These are phyloP conservation scores for Drosophila dives DNA, from an alignment of 2,888 invertebrate genomes.

Conservation along the genomic window DNA sequence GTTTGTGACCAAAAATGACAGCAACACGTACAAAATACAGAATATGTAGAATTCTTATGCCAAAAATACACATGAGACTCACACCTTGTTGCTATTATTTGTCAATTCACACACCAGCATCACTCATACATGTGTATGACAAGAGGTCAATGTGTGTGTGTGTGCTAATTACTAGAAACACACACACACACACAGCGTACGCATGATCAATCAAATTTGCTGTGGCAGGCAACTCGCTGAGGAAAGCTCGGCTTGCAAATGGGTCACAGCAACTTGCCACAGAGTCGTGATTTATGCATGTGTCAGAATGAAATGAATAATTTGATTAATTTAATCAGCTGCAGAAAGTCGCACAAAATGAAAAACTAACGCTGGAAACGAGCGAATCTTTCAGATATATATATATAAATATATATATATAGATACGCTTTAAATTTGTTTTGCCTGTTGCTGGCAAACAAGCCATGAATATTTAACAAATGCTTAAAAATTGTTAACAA, in stretches of 20 bases:
- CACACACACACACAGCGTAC: neutral
- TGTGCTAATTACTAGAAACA: conserved; percentile 58
- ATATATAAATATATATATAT: neutral
- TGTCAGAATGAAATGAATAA: conserved; percentile 55
- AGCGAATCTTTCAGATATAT: neutral
- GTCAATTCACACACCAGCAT: conserved; percentile 54
- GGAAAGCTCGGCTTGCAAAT: conserved; percentile 21
- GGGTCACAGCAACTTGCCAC: conserved; percentile 42
- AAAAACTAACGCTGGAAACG: conserved; percentile 14
- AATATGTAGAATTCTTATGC: neutral
- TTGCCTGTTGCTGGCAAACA: conserved; percentile 17
- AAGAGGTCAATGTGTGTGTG: conserved; percentile 51
- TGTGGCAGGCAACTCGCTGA: conserved; percentile 22
- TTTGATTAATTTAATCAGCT: conserved; percentile 53
- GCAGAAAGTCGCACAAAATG: conserved; percentile 7
- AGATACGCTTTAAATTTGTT: conserved; percentile 17
- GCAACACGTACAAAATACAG: neutral
- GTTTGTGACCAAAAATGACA: neutral
- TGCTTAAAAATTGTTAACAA: conserved; percentile 63
- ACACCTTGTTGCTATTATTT: conserved; percentile 37
- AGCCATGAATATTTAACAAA: conserved; percentile 73
- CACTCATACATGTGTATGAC: conserved; percentile 24
- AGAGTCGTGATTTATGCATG: conserved; percentile 57
- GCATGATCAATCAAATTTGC: conserved; percentile 57
- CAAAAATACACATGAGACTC: neutral